These are phyloP conservation scores for Forficula auricularia DNA, from an alignment of 1,140 invertebrate species.

Conservation along the genomic window DNA sequence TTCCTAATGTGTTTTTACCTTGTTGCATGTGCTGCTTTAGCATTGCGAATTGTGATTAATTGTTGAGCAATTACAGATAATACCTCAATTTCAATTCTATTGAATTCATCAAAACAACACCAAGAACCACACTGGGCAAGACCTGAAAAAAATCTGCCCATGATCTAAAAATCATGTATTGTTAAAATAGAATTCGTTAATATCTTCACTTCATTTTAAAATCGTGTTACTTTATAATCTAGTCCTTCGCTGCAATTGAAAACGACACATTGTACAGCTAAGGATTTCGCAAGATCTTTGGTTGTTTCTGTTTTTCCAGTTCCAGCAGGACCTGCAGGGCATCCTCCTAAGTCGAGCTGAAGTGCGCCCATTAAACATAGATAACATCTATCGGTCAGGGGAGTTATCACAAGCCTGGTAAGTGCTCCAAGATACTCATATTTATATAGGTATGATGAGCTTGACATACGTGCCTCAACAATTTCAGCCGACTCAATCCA, in stretches of 20 bases:
- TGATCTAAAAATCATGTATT: slow-evolving; percentile 40
- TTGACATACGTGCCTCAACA: slow-evolving; percentile 60
- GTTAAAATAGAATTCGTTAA: background rate
- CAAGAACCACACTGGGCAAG: slow-evolving; percentile 73
- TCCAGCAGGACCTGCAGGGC: slow-evolving; percentile 72
- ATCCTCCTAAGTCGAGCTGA: slow-evolving; percentile 69
- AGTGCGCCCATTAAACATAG: slow-evolving; percentile 73
- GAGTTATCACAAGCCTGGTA: slow-evolving; percentile 61
- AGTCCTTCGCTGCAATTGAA: slow-evolving; percentile 79
- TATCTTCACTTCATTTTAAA: background rate
- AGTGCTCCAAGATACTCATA: slow-evolving; percentile 84
- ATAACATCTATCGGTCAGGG: slow-evolving; percentile 68
- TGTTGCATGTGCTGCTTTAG: slow-evolving; percentile 43
- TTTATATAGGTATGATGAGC: slow-evolving; percentile 61
- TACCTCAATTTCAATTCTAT: slow-evolving; percentile 79
- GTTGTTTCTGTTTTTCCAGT: slow-evolving; percentile 92
- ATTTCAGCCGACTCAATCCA: slow-evolving; percentile 63
- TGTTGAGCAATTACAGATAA: slow-evolving; percentile 76
- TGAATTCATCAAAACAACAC: slow-evolving; percentile 88
- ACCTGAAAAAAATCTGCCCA: slow-evolving; percentile 73
- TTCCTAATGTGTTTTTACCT: slow-evolving; percentile 27
- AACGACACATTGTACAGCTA: slow-evolving; percentile 76
- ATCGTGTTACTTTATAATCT: slow-evolving; percentile 40
- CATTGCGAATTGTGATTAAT: slow-evolving; percentile 57
- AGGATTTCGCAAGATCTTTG: slow-evolving; percentile 73